phyloP scores from a whole-genome alignment of 2,113 vertebrate species.

The Passer montanus region DNA sequence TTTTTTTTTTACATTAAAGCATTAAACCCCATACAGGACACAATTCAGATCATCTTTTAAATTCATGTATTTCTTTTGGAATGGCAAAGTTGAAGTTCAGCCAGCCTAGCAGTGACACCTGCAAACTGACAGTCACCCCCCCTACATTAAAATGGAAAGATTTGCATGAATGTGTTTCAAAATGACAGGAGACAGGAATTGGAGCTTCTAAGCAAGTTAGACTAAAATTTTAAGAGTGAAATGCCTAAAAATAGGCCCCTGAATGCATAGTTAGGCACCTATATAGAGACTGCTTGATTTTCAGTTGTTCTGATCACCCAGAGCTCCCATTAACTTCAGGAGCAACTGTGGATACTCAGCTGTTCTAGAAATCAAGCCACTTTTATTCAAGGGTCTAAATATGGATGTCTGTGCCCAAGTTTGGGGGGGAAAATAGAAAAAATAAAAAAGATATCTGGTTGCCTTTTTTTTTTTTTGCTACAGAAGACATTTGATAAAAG shows the following conservation, averaged over 20 bases:
- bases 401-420: constrained; percentile 58
- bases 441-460: background rate
- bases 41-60: background rate
- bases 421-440: background rate
- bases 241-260: constrained; percentile 61
- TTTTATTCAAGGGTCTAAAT: constrained; percentile 69
- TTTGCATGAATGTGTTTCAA: constrained; percentile 59
- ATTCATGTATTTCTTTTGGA: constrained; percentile 5
- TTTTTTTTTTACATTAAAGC: background rate
- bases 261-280: constrained; percentile 64
- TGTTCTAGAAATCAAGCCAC: constrained; percentile 65
- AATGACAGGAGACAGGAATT: constrained; percentile 48
- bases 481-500: constrained; percentile 21
- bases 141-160: constrained; percentile 39
- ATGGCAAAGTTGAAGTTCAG: constrained; percentile 29
- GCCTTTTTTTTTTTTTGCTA: background rate
- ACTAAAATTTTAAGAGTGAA: constrained; percentile 46
- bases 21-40: background rate
- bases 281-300: constrained; percentile 65
- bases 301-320: constrained; percentile 72
- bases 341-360: constrained; percentile 64
- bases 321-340: constrained; percentile 66
- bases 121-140: constrained; percentile 14
- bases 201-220: constrained; percentile 53
- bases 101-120: background rate